Base-by-base conservation (phyloP, 2,113 vertebrate genomes). In the Balaenoptera acutorostrata region DNA sequence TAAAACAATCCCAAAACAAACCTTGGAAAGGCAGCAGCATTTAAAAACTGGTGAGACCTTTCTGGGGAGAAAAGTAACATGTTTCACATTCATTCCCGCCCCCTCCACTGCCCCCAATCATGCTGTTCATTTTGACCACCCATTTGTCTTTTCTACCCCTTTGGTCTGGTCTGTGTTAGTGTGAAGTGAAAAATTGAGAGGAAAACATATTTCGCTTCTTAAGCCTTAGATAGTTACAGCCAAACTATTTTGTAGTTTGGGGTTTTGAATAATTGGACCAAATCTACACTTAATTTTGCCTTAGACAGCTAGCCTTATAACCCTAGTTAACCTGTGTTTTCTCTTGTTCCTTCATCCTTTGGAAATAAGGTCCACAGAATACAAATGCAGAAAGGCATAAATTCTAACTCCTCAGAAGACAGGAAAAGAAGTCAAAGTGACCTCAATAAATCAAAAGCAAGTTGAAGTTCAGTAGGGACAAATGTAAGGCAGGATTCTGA, bases 401-500 rank as follows among this genome's bases (percentile, higher is more conserved):
- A 96, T 98, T 95, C 93, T 96, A 87, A 80, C 78, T 92, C 97
- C 96, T 98, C 85, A 92, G 96, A 97, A 98, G 96, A 97, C 88
- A 97, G 68, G 86, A 96, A 97, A 96, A 98, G 96, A 97, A 98
- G 97, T 95, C 96, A 97, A 93, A 97, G 97, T 97, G 97, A 97
- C 97, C 97, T 97, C 96, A 95, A 98, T 98, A 97, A 95, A 97
- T 98, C 97, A 98, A 98, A 98, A 91, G 97, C 96, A 96, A 97
- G 96, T 94, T 97, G 95, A 97, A 95, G 97, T 97, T 97, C 97
- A 97, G 49, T 93, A 69, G 96, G 93, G 93, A 97, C 95, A 94
- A 83, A 92, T 92, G 87, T 88, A 92, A 95, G 97, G 87, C 68
- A 81, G 86, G 86, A 49, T 95, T 90, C 90, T 64, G 93, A 46